Conservation (phyloP, 2,888 invertebrate species). For the Parnassius mnemosyne region DNA sequence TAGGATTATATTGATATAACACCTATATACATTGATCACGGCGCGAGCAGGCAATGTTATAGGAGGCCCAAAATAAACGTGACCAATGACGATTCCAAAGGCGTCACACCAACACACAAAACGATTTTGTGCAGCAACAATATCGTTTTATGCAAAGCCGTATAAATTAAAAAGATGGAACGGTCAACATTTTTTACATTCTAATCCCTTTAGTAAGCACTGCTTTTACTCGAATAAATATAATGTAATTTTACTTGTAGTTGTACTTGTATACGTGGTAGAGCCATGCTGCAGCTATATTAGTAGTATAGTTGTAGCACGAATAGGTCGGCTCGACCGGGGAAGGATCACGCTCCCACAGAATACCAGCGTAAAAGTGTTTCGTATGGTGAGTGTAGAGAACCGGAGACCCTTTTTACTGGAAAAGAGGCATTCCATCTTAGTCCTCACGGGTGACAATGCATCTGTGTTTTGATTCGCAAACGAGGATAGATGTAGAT, state of each 20-base stretch:
- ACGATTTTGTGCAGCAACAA: conserved; percentile 41
- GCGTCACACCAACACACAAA: conserved; percentile 48
- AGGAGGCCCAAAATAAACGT: conserved; percentile 64
- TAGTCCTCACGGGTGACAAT: too few species aligned
- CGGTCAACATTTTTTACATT: conserved; percentile 18
- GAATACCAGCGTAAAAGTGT: too few species aligned
- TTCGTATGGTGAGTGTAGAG: too few species aligned
- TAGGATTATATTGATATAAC: background rate
- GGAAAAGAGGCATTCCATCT: too few species aligned
- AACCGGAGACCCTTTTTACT: too few species aligned
- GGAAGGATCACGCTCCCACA: too few species aligned
- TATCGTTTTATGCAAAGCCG: conserved; percentile 18
- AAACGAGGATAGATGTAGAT: too few species aligned
- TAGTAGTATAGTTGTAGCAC: too few species aligned
- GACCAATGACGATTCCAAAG: conserved; percentile 61
- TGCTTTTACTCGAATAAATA: conserved; percentile 1
- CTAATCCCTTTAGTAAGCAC: conserved; percentile 10
- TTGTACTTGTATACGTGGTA: too few species aligned
- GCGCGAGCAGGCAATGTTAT: conserved; percentile 40
- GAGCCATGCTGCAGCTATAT: too few species aligned
- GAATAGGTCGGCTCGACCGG: too few species aligned
- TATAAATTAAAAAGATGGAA: conserved; percentile 55
- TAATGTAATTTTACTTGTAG: background rate
- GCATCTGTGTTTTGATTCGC: too few species aligned
- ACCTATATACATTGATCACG: conserved; percentile 32